Evolutionary conservation across 2,797 vertebrate genomes (phyloP).

Genomic region (Okamejei kenojei): DNA sequence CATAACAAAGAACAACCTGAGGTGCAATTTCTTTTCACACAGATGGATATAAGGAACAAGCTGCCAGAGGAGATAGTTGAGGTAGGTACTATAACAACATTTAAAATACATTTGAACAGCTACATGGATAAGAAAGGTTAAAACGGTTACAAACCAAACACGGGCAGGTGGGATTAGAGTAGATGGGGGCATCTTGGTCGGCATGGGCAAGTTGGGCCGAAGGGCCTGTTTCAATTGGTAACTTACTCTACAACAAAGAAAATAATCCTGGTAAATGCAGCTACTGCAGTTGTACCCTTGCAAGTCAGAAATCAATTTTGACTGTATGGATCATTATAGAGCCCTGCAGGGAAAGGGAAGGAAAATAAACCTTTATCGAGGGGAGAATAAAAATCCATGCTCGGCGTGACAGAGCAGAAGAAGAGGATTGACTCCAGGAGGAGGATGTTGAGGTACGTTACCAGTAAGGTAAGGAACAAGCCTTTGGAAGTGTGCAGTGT

Average conservation of each 20-base stretch:
- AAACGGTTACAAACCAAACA: too few relatives aligned
- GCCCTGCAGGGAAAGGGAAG: constrained; percentile 61
- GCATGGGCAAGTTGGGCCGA: too few relatives aligned
- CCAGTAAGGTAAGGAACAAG: constrained; percentile 47
- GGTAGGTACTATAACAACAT: too few relatives aligned
- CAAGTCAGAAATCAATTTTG: constrained; percentile 69
- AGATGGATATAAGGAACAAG: too few relatives aligned
- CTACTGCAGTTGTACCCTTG: constrained; percentile 62
- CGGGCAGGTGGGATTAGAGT: too few relatives aligned
- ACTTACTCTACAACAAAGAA: background rate
- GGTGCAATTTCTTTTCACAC: background rate
- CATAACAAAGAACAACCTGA: too few relatives aligned
- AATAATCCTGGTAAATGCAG: constrained; percentile 44
- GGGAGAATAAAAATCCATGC: constrained; percentile 57
- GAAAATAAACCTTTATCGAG: constrained; percentile 62
- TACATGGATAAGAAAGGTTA: too few relatives aligned
- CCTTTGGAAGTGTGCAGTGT: background rate
- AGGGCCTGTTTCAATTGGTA: background rate
- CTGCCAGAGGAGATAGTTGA: too few relatives aligned
- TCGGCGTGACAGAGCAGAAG: constrained; percentile 58
- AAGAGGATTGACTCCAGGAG: constrained; percentile 54
- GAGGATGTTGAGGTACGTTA: constrained; percentile 58
- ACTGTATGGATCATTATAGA: constrained; percentile 67
- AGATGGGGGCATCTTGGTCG: too few relatives aligned
- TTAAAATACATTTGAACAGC: too few relatives aligned